These are phyloP conservation scores for Parotia lawesii DNA, from an alignment of 2,113 vertebrate species.

Conservation along the genomic window DNA sequence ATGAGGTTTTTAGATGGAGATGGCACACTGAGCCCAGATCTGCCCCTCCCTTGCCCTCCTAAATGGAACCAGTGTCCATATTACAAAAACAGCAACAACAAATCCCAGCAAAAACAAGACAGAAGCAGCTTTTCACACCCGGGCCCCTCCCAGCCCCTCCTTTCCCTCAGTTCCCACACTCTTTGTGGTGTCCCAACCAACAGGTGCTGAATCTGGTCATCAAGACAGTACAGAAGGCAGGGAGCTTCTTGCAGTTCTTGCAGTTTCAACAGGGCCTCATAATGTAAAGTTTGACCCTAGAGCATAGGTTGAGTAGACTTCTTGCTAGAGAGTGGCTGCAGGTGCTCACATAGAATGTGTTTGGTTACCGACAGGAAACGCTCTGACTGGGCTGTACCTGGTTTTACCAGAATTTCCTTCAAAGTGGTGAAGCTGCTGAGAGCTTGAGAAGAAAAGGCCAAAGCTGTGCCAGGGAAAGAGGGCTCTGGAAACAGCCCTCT, in stretches of 20 bases:
- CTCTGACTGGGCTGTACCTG: background rate
- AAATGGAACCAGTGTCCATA: background rate
- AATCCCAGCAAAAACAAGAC: background rate
- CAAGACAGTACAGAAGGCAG: background rate
- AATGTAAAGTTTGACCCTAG: background rate
- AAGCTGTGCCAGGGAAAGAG: background rate
- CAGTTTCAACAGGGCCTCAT: background rate
- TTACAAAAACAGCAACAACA: background rate
- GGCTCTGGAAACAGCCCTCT: background rate
- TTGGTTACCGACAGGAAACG: background rate
- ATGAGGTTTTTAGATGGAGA: accelerated
- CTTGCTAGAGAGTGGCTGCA: background rate
- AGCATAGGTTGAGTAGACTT: background rate
- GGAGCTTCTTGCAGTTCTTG: background rate
- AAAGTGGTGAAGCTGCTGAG: background rate
- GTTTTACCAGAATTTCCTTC: background rate
- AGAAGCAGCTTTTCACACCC: background rate
- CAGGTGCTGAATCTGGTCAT: background rate
- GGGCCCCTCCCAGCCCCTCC: background rate
- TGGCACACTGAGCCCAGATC: accelerated
- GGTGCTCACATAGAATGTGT: accelerated
- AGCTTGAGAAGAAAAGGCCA: background rate
- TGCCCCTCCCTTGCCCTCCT: background rate
- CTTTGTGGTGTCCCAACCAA: accelerated
- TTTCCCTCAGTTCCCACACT: background rate